Percentiles rank a stretch among this genome's conserved stretches.
phyloP scores from a whole-genome alignment of 2,113 vertebrate species.

The Mesembrinibis cayennensis region DNA sequence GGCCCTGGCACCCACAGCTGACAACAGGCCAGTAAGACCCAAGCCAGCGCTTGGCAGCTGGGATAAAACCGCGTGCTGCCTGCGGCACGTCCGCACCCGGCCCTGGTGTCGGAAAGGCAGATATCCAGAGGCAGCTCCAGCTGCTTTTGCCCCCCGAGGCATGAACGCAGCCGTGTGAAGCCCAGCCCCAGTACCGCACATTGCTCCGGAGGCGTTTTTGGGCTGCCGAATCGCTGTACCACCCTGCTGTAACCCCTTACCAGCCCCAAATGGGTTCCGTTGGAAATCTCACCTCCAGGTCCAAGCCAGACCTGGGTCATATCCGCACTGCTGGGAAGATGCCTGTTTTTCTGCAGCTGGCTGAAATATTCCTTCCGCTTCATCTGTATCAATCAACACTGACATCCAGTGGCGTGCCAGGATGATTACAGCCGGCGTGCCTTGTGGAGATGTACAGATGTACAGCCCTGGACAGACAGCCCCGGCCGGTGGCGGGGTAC shows the following conservation, averaged over 20 bases:
- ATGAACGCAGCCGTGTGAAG: accelerated
- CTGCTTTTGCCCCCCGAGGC: neutral
- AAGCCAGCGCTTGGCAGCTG: neutral
- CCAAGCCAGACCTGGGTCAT: neutral
- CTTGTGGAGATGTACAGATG: neutral
- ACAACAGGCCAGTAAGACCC: neutral
- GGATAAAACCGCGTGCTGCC: neutral
- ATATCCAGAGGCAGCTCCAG: neutral
- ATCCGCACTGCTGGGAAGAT: accelerated
- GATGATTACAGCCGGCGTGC: neutral
- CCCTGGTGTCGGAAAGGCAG: neutral
- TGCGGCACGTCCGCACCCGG: accelerated
- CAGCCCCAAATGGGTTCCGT: neutral
- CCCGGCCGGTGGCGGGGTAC: neutral
- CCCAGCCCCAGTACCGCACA: neutral
- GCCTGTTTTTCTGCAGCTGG: neutral
- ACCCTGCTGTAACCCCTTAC: neutral
- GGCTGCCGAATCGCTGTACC: neutral
- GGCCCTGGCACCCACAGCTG: neutral
- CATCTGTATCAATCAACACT: slow-evolving; percentile 58
- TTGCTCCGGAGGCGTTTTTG: accelerated
- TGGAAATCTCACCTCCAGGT: neutral
- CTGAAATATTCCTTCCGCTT: neutral
- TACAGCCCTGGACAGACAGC: neutral
- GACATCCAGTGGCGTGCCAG: slow-evolving; percentile 58